A percentile compares a stretch with the other conserved stretches of the same genome.
phyloP scores from a whole-genome alignment of 2,888 invertebrate genomes.

The Tachina lurida region DNA sequence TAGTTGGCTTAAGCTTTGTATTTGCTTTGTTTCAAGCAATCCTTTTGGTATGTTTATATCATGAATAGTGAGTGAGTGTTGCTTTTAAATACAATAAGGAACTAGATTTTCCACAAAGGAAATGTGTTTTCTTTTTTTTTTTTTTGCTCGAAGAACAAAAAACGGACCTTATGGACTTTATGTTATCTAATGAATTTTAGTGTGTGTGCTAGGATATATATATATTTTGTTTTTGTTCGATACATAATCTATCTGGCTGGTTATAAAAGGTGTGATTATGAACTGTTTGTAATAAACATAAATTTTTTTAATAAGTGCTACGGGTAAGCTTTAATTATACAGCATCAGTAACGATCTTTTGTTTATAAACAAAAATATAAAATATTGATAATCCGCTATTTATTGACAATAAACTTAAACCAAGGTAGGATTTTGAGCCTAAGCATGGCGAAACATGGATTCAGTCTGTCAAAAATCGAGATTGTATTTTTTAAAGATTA shows the following conservation, averaged over 20 bases:
- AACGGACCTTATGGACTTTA: neutral
- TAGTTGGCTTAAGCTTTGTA: conserved; percentile 39
- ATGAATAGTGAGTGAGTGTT: conserved; percentile 23
- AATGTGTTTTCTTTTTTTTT: neutral
- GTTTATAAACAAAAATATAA: no score
- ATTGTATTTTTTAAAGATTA: no score
- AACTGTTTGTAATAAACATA: neutral
- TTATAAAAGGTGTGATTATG: neutral
- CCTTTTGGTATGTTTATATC: conserved; percentile 19
- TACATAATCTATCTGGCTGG: neutral
- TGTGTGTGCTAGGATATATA: neutral
- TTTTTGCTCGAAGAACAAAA: neutral
- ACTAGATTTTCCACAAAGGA: conserved; percentile 37
- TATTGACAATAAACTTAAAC: no score
- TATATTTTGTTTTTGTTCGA: neutral
- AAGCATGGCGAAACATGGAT: no score
- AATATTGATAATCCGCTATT: no score
- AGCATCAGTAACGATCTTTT: no score
- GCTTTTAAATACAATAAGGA: conserved; percentile 19
- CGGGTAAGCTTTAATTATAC: no score
- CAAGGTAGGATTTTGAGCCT: no score
- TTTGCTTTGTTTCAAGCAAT: conserved; percentile 32
- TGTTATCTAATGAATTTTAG: conserved; percentile 6
- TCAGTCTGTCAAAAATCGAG: no score
- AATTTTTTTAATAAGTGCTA: neutral